phyloP scores from a whole-genome alignment of 1,140 invertebrate genomes.

The Brachionus paranguensis region DNA sequence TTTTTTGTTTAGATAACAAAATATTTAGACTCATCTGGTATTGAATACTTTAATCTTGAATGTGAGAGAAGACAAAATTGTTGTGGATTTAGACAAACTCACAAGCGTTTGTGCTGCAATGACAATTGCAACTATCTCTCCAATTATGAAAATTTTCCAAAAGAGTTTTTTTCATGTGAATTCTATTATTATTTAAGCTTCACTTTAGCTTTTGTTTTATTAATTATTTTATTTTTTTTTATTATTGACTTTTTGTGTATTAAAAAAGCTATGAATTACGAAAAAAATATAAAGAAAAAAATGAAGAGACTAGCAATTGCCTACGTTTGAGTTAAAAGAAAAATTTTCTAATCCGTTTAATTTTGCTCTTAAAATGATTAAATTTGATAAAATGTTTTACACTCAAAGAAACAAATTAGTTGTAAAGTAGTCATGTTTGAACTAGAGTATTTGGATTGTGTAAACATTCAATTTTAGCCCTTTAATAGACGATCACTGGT shows the following conservation, averaged over 20 bases:
- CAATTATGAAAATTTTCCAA: not conserved
- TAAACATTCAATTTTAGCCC: too few relatives aligned
- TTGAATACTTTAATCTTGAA: not conserved
- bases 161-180: not conserved
- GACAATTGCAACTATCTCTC: not conserved
- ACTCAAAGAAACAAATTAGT: too few relatives aligned
- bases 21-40: not conserved
- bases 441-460: too few relatives aligned
- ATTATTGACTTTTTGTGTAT: not conserved
- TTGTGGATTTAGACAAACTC: not conserved
- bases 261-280: conserved; percentile 21
- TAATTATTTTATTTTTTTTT: not conserved
- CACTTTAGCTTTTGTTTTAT: not conserved
- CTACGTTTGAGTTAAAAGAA: not conserved
- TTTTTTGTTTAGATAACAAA: not conserved
- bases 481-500: too few relatives aligned
- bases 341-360: not conserved
- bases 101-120: not conserved
- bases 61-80: not conserved
- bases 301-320: not conserved
- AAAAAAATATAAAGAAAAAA: not conserved
- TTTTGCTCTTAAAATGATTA: too few relatives aligned
- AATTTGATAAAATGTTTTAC: too few relatives aligned
- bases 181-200: not conserved
- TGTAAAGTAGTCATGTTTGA: too few relatives aligned